Evolutionary conservation across 2,797 vertebrate genomes (phyloP).

Genomic region (Rachycentron canadum): DNA sequence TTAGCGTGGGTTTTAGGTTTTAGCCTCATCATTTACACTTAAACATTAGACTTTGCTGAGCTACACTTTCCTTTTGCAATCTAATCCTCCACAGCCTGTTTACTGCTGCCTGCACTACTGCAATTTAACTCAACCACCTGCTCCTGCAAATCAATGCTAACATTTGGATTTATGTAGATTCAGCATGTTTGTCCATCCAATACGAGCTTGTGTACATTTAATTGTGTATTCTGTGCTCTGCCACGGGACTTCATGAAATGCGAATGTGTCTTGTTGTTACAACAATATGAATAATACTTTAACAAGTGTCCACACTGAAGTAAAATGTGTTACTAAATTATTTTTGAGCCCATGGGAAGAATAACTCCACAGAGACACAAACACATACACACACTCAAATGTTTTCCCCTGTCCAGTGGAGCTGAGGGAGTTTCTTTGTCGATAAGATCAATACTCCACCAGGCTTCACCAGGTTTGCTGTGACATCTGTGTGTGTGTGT

Average conservation of each 20-base stretch:
- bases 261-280: slow-evolving; percentile 3
- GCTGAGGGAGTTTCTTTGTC: slow-evolving; percentile 87
- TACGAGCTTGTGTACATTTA: background rate
- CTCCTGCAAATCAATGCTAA: background rate
- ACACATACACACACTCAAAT: background rate
- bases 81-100: slow-evolving; percentile 5
- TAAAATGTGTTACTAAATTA: background rate
- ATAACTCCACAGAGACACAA: too few relatives aligned
- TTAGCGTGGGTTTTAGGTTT: background rate
- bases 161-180: slow-evolving; percentile 20
- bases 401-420: background rate
- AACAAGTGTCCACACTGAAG: background rate
- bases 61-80: background rate
- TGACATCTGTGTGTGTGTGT: slow-evolving; percentile 23
- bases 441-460: slow-evolving; percentile 81
- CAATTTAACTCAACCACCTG: background rate
- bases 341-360: background rate
- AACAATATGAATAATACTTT: background rate
- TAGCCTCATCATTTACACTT: background rate
- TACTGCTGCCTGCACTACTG: slow-evolving; percentile 6
- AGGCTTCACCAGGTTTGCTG: slow-evolving; percentile 12
- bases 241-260: background rate
- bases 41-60: background rate
- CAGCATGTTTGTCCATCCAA: slow-evolving; percentile 13
- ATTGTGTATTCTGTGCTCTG: background rate